These are phyloP conservation scores for Phalacrocorax brasilianus DNA, from an alignment of 2,113 vertebrate genomes.

Conservation along the genomic window DNA sequence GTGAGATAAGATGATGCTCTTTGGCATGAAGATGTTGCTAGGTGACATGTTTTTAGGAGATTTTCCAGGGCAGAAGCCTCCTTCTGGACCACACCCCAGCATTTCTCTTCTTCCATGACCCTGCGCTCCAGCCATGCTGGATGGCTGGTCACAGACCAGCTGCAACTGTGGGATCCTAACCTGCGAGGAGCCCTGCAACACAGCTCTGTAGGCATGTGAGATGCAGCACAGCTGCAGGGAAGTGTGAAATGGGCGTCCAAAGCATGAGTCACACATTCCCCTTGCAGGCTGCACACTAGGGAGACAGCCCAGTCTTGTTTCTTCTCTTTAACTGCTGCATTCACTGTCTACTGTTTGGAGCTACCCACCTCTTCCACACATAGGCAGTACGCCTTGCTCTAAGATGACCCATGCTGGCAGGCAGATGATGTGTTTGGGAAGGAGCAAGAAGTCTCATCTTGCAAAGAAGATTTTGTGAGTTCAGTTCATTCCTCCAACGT, in stretches of 20 bases:
- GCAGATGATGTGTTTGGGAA: background rate
- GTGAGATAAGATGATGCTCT: background rate
- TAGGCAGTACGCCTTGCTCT: background rate
- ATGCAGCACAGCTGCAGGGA: background rate
- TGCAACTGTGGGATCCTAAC: background rate
- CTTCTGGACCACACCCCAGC: background rate
- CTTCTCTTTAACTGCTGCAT: background rate
- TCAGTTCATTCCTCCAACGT: background rate
- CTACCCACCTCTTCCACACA: background rate
- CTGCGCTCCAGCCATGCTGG: background rate
- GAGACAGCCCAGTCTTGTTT: background rate
- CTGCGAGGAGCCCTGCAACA: background rate
- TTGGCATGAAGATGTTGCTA: background rate
- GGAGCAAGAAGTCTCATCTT: background rate
- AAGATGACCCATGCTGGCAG: background rate
- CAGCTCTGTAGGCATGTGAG: background rate
- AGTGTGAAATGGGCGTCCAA: background rate
- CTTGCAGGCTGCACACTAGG: background rate
- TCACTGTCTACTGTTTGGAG: background rate
- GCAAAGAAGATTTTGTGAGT: background rate
- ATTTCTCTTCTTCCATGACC: background rate
- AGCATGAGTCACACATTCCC: slow-evolving; percentile 21
- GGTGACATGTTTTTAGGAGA: background rate
- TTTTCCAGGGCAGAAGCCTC: background rate
- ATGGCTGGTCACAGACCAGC: background rate